A percentile compares a stretch with the other conserved stretches of the same genome.
Conservation (phyloP, 2,888 invertebrate species). For the Gortyna flavago region DNA sequence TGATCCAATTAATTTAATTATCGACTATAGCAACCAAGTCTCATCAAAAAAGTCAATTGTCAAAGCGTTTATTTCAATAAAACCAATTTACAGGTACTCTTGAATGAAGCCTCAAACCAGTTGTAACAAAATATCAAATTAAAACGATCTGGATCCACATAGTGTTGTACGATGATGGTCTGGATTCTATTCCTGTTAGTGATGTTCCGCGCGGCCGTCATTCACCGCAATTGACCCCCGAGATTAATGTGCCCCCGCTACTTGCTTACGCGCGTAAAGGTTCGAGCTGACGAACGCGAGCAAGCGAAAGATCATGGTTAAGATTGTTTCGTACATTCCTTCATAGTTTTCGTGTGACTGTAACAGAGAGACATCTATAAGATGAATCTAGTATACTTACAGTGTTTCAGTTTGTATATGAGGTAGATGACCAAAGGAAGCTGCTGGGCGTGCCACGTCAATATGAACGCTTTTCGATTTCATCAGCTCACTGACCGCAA, state of each 20-base stretch:
- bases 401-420: not conserved
- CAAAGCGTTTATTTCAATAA: not conserved
- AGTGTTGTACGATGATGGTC: slow-evolving; percentile 27
- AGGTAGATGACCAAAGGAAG: not conserved
- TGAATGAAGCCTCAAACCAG: slow-evolving; percentile 10
- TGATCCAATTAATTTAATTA: not conserved
- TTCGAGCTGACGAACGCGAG: slow-evolving; percentile 4
- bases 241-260: slow-evolving; percentile 61
- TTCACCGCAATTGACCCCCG: slow-evolving; percentile 56
- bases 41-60: not conserved
- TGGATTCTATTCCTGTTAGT: slow-evolving; percentile 58
- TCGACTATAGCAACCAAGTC: not conserved
- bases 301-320: not conserved
- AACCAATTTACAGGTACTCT: slow-evolving; percentile 8
- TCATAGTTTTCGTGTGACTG: not conserved
- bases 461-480: not conserved
- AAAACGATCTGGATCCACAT: slow-evolving; percentile 30
- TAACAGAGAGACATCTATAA: not conserved
- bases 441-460: not conserved
- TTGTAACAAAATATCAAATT: slow-evolving; percentile 29
- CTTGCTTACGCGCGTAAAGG: slow-evolving; percentile 44
- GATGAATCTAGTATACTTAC: not conserved
- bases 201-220: slow-evolving; percentile 45
- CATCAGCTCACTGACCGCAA: not conserved
- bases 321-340: not conserved